These are phyloP conservation scores for Phaedon cochleariae DNA, from an alignment of 2,888 invertebrate species.

Conservation along the genomic window DNA sequence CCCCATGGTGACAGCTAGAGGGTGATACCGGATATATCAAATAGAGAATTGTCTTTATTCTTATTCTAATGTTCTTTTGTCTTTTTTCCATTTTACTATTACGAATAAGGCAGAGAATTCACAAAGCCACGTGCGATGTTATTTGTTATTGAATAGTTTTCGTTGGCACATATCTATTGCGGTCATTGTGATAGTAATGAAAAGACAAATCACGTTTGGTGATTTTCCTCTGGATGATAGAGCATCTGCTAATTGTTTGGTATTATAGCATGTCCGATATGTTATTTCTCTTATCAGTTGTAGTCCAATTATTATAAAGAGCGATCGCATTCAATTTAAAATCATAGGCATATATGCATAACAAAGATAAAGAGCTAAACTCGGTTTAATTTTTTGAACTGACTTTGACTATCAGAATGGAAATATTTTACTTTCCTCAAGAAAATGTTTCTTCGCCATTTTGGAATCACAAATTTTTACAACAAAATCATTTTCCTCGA, in stretches of 20 bases:
- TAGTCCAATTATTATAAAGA: background rate
- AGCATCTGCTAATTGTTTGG: constrained; percentile 16
- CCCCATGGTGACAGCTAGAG: no score
- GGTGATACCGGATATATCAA: no score
- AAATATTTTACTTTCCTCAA: no score
- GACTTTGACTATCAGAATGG: no score
- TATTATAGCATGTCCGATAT: background rate
- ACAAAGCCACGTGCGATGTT: constrained; percentile 6
- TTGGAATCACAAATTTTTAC: no score
- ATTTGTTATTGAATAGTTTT: constrained; percentile 21
- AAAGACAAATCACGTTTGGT: constrained; percentile 12
- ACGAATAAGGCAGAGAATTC: background rate
- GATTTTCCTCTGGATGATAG: constrained; percentile 25
- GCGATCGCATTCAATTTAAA: background rate
- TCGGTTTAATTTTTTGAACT: no score
- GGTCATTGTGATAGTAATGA: constrained; percentile 6
- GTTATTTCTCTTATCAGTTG: background rate
- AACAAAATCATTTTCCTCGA: no score
- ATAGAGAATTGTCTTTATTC: no score
- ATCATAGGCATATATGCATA: background rate
- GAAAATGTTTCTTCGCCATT: no score
- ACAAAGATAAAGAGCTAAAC: background rate
- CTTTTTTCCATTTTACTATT: background rate
- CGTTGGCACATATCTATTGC: constrained; percentile 27
- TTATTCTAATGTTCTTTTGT: background rate